Conservation (phyloP, 2,888 invertebrate genomes). For the Bhutanitis thaidina region DNA sequence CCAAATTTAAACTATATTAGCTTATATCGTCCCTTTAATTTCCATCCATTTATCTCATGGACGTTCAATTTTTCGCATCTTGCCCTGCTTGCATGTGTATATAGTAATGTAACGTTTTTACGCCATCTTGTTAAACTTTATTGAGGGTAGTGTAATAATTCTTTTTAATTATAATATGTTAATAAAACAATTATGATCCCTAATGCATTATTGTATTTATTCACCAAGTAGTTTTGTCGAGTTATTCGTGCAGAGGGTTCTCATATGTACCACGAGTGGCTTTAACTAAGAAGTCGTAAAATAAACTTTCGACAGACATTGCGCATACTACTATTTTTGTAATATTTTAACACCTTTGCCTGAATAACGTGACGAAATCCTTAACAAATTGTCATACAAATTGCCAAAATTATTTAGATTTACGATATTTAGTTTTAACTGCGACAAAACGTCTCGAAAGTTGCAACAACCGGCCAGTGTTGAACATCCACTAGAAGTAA, state of each 20-base stretch:
- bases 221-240: constrained; percentile 10
- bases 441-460: constrained; percentile 55
- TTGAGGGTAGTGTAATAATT: constrained; percentile 64
- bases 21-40: constrained; percentile 65
- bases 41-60: constrained; percentile 71
- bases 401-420: constrained; percentile 50
- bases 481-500: constrained; percentile 74
- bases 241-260: constrained; percentile 10
- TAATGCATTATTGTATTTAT: constrained; percentile 13
- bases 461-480: constrained; percentile 72
- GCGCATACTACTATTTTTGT: constrained; percentile 38
- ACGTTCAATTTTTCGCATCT: constrained; percentile 66
- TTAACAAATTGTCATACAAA: constrained; percentile 42
- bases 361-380: constrained; percentile 38
- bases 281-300: constrained; percentile 50
- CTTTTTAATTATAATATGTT: constrained; percentile 20
- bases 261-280: not conserved
- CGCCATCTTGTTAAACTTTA: constrained; percentile 67
- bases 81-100: constrained; percentile 71
- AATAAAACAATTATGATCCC: constrained; percentile 7
- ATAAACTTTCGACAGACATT: constrained; percentile 34
- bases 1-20: constrained; percentile 42
- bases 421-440: constrained; percentile 49
- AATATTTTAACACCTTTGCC: constrained; percentile 16
- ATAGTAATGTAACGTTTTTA: constrained; percentile 65